Percentiles rank a stretch among this genome's conserved stretches.
phyloP scores from a whole-genome alignment of 2,888 invertebrate genomes.

The Rotaria socialis region DNA sequence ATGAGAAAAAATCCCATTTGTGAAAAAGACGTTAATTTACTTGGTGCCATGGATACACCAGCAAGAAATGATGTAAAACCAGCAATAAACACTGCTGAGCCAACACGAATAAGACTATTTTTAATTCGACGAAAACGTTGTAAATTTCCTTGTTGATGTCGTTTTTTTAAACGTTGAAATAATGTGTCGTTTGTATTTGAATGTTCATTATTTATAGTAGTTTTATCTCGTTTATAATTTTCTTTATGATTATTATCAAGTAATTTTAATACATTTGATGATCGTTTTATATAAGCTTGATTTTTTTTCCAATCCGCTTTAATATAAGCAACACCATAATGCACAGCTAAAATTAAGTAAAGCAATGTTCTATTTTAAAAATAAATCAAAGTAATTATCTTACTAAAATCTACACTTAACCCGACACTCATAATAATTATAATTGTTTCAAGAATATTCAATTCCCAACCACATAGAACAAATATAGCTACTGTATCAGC shows the following conservation, averaged over 20 bases:
- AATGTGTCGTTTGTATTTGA: background rate
- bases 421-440: constrained; percentile 86
- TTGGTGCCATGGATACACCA: constrained; percentile 77
- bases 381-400: background rate
- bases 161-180: background rate
- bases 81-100: constrained; percentile 78
- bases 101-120: constrained; percentile 61
- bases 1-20: constrained; percentile 81
- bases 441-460: constrained; percentile 83
- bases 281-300: background rate
- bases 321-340: constrained; percentile 75
- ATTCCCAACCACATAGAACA: constrained; percentile 69
- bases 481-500: constrained; percentile 70
- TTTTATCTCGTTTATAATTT: background rate
- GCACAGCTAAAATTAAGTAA: constrained; percentile 65
- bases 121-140: constrained; percentile 39
- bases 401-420: constrained; percentile 74
- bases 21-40: constrained; percentile 77
- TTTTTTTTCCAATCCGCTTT: constrained; percentile 39
- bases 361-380: background rate
- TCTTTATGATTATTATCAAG: background rate
- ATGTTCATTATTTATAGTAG: background rate
- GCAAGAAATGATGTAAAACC: constrained; percentile 78
- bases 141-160: background rate
- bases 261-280: background rate